These are phyloP conservation scores for Platynereis dumerilii DNA, from an alignment of 2,888 invertebrate genomes.

Conservation along the genomic window DNA sequence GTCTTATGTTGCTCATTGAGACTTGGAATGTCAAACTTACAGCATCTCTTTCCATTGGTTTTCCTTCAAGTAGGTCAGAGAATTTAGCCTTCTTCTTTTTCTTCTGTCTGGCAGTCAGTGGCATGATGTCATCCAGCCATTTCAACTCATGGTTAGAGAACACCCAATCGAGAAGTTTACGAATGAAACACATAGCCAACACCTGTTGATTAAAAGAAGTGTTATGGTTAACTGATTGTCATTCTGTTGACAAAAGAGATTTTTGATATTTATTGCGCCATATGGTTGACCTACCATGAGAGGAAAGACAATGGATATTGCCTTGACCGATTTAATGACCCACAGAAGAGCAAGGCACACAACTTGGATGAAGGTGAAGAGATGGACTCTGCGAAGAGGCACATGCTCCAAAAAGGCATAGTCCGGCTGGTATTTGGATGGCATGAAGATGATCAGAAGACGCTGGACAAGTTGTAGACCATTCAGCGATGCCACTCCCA, in stretches of 20 bases:
- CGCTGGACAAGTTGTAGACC: slow-evolving; percentile 67
- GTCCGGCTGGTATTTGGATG: slow-evolving; percentile 97
- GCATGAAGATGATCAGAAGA: slow-evolving; percentile 80
- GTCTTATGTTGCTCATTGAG: too few relatives aligned
- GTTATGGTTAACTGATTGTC: too few relatives aligned
- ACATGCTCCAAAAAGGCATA: slow-evolving; percentile 97
- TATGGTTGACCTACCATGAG: slow-evolving; percentile 73
- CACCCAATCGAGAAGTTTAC: slow-evolving; percentile 87
- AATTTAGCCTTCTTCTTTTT: slow-evolving; percentile 65
- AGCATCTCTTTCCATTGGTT: too few relatives aligned
- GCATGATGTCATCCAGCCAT: slow-evolving; percentile 97
- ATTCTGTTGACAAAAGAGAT: too few relatives aligned
- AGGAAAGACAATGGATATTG: slow-evolving; percentile 94
- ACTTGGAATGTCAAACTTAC: too few relatives aligned
- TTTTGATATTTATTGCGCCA: too few relatives aligned
- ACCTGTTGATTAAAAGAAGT: slow-evolving; percentile 69
- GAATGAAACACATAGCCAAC: slow-evolving; percentile 95
- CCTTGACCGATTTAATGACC: slow-evolving; percentile 76
- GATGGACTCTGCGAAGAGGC: slow-evolving; percentile 76
- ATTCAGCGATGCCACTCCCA: slow-evolving; percentile 94
- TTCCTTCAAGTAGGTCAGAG: too few relatives aligned
- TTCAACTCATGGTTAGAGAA: slow-evolving; percentile 93
- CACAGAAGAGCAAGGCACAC: slow-evolving; percentile 61
- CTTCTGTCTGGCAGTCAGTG: slow-evolving; percentile 84
- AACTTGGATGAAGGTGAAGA: slow-evolving; percentile 64